A percentile compares a stretch with the other conserved stretches of the same genome.
phyloP scores from a whole-genome alignment of 2,888 invertebrate species.

The Thymelicus lineola region DNA sequence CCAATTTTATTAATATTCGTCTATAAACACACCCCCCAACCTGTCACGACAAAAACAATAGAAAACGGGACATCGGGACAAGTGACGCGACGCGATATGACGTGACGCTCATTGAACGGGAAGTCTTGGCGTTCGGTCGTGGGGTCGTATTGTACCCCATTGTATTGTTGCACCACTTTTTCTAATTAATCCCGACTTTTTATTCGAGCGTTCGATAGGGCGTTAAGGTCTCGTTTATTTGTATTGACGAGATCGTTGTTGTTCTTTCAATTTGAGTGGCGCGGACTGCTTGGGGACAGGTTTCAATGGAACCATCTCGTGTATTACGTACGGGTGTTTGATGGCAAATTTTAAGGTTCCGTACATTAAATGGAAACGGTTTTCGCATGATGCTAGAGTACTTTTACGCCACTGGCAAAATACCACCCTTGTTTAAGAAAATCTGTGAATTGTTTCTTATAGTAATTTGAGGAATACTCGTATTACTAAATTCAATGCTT shows the following conservation, averaged over 20 bases:
- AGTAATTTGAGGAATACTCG: no score
- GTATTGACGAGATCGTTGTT: conserved; percentile 41
- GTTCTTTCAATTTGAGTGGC: conserved; percentile 12
- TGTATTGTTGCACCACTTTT: conserved; percentile 34
- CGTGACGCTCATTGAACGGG: conserved; percentile 29
- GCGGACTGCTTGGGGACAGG: conserved; percentile 12
- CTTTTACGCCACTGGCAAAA: no score
- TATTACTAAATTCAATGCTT: no score
- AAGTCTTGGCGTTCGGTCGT: conserved; percentile 18
- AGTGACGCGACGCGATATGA: conserved; percentile 13
- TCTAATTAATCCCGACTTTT: conserved; percentile 46
- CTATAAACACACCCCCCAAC: conserved; percentile 2
- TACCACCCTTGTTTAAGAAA: no score
- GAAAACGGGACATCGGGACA: neutral
- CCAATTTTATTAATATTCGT: conserved; percentile 8
- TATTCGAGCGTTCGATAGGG: conserved; percentile 41
- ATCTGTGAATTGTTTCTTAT: no score
- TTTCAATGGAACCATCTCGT: neutral
- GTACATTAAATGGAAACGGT: no score
- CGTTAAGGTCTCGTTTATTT: conserved; percentile 37
- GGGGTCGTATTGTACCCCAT: neutral
- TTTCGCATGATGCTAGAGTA: no score
- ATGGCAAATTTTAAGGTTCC: no score
- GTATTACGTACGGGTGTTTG: neutral
- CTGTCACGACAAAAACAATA: conserved; percentile 22